Evolutionary conservation across 1,140 invertebrate species (phyloP), one percentile per base, ranked within the genome.

Genomic region (Theocolax elegans): DNA sequence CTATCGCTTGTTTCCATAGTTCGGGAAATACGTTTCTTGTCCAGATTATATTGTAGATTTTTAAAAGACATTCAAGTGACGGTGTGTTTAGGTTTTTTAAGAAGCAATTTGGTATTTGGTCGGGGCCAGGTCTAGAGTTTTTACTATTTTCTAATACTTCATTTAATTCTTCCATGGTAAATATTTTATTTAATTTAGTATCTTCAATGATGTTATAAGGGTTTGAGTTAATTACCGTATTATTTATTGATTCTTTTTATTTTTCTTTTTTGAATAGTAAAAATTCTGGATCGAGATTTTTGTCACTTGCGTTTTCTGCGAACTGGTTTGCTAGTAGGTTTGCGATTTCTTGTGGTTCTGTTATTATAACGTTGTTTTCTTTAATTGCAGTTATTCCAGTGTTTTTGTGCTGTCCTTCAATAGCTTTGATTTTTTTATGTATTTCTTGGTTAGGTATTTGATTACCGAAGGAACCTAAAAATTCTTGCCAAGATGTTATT

Each of bases 21-120:
- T 19, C 23, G 13, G 78, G 81, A 42, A 77, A 83, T 13, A 71
- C 21, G n/a, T 68, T 49, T 0, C 74, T 44, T 44, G 46, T 25
- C n/a, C 80, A 63, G 7, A 77, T 75, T 23, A 65, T 35, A 56
- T 82, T 83, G 56, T 75, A 76, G 6, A 81, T 66, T 23, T 72
- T 44, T 0, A 71, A 48, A 1, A 83, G 35, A n/a, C 68, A 54
- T 9, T 66, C 64, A 2, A 76, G 48, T 10, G 60, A 58, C 38
- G 58, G 74, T 23, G 40, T 54, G 7, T 73, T 48, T 12, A 79
- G 63, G 7, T 76, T 72, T 76, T 79, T 75, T 4, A 79, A 46
- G 12, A 81, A 29, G 3, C 66, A 74, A 38, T 74, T 76, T 13
- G 62, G 42, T 2, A 76, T 74, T 1, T 53, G 46, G 40, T 76